These are phyloP conservation scores for Spinibarbus caldwelli DNA, from an alignment of 2,797 vertebrate genomes.

Conservation along the genomic window DNA sequence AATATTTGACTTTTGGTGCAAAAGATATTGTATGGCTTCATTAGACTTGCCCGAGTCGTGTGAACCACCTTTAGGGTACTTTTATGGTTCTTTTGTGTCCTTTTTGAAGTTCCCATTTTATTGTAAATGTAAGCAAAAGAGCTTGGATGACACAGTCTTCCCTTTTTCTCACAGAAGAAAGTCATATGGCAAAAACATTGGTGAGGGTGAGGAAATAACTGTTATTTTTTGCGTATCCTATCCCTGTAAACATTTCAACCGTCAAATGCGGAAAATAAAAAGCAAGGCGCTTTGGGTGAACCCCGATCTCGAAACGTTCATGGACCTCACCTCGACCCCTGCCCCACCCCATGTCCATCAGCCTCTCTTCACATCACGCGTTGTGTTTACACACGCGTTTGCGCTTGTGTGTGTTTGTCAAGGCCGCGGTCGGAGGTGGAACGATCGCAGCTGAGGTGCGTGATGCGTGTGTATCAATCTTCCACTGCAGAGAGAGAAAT, in stretches of 20 bases:
- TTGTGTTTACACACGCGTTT: slow-evolving; percentile 12
- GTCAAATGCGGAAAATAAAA: background rate
- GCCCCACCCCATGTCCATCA: slow-evolving; percentile 15
- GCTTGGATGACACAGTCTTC: background rate
- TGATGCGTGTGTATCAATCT: slow-evolving; percentile 59
- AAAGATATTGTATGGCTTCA: background rate
- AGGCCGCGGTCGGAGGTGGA: slow-evolving; percentile 50
- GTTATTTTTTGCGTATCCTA: background rate
- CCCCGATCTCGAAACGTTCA: background rate
- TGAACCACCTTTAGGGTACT: background rate
- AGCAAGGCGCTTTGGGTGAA: background rate
- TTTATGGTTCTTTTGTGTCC: background rate
- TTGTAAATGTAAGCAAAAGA: background rate
- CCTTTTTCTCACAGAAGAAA: background rate
- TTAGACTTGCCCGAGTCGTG: background rate
- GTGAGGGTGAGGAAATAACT: background rate
- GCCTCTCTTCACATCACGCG: slow-evolving; percentile 21
- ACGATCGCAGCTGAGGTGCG: slow-evolving; percentile 53
- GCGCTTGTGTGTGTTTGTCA: slow-evolving; percentile 54
- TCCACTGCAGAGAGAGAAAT: slow-evolving; percentile 52
- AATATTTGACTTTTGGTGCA: background rate
- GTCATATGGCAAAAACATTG: background rate
- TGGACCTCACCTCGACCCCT: background rate
- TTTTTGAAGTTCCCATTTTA: background rate
- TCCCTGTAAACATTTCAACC: slow-evolving; percentile 8